Conservation (phyloP, 2,888 invertebrate genomes). For the Conistra vaccinii region DNA sequence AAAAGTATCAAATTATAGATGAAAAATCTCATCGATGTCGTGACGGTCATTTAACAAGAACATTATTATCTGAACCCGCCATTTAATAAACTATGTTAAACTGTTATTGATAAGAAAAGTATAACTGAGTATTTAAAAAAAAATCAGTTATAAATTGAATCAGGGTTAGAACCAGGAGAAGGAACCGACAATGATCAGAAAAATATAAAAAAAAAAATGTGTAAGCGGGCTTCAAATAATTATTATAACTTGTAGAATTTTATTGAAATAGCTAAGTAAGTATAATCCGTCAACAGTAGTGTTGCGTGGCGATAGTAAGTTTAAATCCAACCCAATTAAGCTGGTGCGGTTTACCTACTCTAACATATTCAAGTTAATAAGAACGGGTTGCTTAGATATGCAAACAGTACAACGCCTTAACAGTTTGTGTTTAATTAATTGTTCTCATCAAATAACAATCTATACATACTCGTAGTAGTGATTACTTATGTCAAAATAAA, state of each 20-base stretch:
- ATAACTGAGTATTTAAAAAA: neutral
- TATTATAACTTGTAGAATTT: neutral
- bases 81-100: neutral
- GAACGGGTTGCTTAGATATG: slow-evolving; percentile 22
- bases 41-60: neutral
- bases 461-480: neutral
- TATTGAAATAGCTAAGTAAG: slow-evolving; percentile 4
- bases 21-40: neutral
- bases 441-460: slow-evolving; percentile 3
- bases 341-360: slow-evolving; percentile 44
- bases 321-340: slow-evolving; percentile 52
- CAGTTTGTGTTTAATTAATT: slow-evolving; percentile 24
- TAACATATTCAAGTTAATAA: slow-evolving; percentile 50
- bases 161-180: too few species aligned
- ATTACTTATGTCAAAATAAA: too few species aligned
- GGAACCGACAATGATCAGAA: neutral
- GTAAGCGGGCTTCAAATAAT: neutral
- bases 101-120: neutral
- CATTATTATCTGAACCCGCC: neutral
- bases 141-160: too few species aligned
- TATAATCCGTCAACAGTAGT: slow-evolving; percentile 43
- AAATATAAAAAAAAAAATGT: neutral
- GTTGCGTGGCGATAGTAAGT: slow-evolving; percentile 51
- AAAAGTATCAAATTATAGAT: neutral
- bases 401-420: slow-evolving; percentile 23